Evolutionary conservation across 92 coral and sea anemone genomes (phyloP), one percentile per base, ranked within the genome.

Genomic region (Micromussa lordhowensis): DNA sequence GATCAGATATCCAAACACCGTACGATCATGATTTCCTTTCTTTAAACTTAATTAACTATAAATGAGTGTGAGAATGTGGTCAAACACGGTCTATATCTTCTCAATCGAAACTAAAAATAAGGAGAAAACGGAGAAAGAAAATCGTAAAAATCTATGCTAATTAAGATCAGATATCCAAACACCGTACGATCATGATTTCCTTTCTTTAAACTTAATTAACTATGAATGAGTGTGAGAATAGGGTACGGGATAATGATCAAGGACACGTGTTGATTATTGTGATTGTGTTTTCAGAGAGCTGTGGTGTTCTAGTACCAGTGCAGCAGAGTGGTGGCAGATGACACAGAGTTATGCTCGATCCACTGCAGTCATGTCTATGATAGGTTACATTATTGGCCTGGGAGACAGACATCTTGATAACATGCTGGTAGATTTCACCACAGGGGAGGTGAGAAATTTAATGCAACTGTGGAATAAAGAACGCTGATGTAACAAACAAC

Each of bases 311-410:
- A 96, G 98, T 53, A 97, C 99, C 28, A 96, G 98, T 54, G 92
- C 98, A 4, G 89, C 98, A 22, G 99, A 97, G 38, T 97, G 99
- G 99, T 97, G 99, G 99, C 96, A 94, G 74, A 93, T 96, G 92
- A 95, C 96, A 30, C 98, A 97, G 91, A 91, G 96, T 48, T 97
- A 96, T 83, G 96, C 99, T 48, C 94, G 98, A 49, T 97, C 99
- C 31, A 95, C 98, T 78, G 99, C 99, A 18, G 99, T 97, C 88
- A 97, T 97, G 99, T 97, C 99, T 0, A 97, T 97, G 96, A 97
- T 97, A 86, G 99, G 99, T 16, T 97, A 97, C 76, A 97, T 97
- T 77, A 88, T 97, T 49, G 99, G 99, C 31, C 88, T 97, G 49
- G 99, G 99, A 54, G 99, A 97, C 91, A 90, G 99, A 79, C 99